Conservation (phyloP, 2,113 vertebrate genomes). For the Vicugna pacos region DNA sequence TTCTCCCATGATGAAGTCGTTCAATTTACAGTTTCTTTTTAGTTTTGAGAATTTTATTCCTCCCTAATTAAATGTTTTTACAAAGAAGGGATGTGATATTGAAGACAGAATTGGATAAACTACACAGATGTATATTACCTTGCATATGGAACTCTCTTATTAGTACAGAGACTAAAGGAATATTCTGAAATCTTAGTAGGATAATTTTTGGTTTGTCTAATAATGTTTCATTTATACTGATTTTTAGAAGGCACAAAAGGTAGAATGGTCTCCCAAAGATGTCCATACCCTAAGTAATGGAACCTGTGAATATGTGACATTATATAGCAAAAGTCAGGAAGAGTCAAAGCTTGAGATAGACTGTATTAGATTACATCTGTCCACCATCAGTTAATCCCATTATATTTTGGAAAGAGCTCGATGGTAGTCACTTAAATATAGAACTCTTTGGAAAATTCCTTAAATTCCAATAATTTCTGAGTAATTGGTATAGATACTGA, state of each 20-base stretch:
- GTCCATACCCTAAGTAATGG: background rate
- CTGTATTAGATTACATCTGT: background rate
- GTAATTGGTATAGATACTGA: background rate
- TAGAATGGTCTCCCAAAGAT: background rate
- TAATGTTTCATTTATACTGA: background rate
- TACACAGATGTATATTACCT: background rate
- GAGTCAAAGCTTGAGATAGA: background rate
- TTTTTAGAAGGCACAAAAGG: background rate
- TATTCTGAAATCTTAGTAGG: constrained; percentile 5
- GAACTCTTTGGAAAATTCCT: background rate
- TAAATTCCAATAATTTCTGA: background rate
- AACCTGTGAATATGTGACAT: background rate
- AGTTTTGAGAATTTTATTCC: background rate
- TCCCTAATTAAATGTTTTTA: background rate
- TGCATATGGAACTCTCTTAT: background rate
- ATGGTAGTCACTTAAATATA: background rate
- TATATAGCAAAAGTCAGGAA: background rate
- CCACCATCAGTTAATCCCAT: background rate
- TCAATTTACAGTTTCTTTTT: background rate
- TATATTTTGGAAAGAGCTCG: background rate
- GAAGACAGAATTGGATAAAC: background rate
- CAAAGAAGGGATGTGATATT: background rate
- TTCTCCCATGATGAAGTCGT: background rate
- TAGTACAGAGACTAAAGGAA: background rate
- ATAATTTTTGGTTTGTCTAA: background rate